Conservation (phyloP, 1,140 invertebrate genomes). For the Camponotus floridanus region DNA sequence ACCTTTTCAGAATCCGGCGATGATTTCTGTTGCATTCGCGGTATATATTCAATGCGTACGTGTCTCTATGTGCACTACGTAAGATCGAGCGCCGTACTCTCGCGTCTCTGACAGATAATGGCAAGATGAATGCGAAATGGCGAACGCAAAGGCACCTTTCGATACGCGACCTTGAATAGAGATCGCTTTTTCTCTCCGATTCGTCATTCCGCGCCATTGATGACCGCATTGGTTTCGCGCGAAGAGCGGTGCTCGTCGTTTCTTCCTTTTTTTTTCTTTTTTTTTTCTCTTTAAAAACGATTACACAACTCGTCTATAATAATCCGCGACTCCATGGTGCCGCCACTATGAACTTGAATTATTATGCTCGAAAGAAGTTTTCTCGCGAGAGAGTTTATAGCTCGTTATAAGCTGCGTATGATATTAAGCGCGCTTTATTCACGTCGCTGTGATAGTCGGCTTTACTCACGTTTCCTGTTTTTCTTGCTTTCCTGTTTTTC, state of each 20-base stretch:
- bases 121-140: constrained; percentile 76
- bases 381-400: constrained; percentile 28
- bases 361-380: constrained; percentile 49
- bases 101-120: constrained; percentile 64
- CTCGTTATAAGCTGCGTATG: neutral
- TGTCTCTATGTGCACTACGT: constrained; percentile 38
- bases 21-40: constrained; percentile 53
- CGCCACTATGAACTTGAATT: constrained; percentile 72
- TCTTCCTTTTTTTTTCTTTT: constrained; percentile 32
- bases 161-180: constrained; percentile 79
- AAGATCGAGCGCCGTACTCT: constrained; percentile 40
- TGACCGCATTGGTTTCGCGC: constrained; percentile 69
- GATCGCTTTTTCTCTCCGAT: constrained; percentile 81
- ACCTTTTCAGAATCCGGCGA: constrained; percentile 55
- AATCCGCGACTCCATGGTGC: constrained; percentile 59
- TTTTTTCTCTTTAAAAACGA: constrained; percentile 60
- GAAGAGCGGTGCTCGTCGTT: constrained; percentile 21
- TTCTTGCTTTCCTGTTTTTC: neutral
- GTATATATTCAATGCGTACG: constrained; percentile 34
- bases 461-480: constrained; percentile 9
- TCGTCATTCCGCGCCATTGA: constrained; percentile 73
- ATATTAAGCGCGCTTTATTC: constrained; percentile 27
- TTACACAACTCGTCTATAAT: constrained; percentile 61
- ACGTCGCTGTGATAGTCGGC: neutral
- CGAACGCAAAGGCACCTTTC: constrained; percentile 75